Base-by-base conservation (phyloP, 2,888 invertebrate genomes). In the Microchrysa polita region DNA sequence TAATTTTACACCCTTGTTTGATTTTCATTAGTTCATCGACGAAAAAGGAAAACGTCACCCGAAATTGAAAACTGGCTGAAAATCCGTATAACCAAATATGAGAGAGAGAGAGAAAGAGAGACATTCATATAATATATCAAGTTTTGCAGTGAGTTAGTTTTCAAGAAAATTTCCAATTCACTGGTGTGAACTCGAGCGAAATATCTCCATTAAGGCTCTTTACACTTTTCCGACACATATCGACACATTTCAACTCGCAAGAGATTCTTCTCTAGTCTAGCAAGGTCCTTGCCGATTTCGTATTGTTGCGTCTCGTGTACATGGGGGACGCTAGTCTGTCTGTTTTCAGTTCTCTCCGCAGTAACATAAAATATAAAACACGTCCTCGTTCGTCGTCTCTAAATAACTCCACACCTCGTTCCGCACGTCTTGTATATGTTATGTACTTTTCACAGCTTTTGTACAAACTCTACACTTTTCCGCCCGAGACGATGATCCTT, bases 151-250 rank as follows among this genome's bases (percentile, higher is more conserved):
- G n/a, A n/a, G n/a, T 12, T n/a, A 60, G 10, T 65, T 65, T 65
- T 65, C 48, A 55, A 23, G 55, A 69, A 34, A 34, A 42, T 40
- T 55, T 69, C 57, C 20, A 42, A 57, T 16, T 40, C 57, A 40
- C 22, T 57, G 69, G 57, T 9, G 69, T 69, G 69, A 57, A 69
- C 20, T 55, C 55, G 57, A 69, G 57, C 20, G 57, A 69, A 69
- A 55, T 20, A 55, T 55, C 42, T 55, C 67, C 57, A 69, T 69
- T 69, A 69, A 69, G 57, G 40, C n/a, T 69, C 55, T 42, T 69
- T 55, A 55, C 69, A 69, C 69, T 40, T 65, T 65, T n/a, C n/a
- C 22, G 65, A 48, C 65, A 48, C 63, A 63, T 63, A 10, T 16
- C 18, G 23, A 63, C 42, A 34, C 27, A 42, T 42, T 44, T 44